Conservation (phyloP, 2,113 vertebrate species). For the Urocitellus parryii region DNA sequence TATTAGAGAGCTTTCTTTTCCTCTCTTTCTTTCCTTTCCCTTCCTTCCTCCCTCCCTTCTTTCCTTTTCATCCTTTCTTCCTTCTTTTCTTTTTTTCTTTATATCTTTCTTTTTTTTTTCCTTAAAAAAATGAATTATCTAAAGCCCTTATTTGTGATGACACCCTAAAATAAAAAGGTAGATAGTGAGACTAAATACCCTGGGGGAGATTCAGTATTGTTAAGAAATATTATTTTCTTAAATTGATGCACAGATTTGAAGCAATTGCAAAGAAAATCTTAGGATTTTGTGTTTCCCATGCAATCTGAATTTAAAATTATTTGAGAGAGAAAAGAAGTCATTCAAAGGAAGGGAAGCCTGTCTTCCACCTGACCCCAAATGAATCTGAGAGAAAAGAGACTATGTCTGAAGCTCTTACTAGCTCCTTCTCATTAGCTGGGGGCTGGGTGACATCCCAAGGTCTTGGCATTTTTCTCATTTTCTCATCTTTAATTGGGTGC, state of each 20-base stretch:
- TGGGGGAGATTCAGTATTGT: not conserved
- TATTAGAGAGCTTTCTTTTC: not conserved
- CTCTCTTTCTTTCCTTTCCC: too few relatives aligned
- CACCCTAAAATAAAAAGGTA: not conserved
- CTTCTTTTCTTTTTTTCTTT: not conserved
- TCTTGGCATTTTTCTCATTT: not conserved
- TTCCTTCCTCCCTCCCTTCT: too few relatives aligned
- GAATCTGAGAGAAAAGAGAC: not conserved
- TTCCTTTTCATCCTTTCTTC: not conserved
- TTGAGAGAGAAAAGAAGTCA: not conserved
- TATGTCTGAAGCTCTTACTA: not conserved
- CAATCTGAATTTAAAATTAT: not conserved
- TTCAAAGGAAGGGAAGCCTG: not conserved
- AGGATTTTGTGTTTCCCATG: not conserved
- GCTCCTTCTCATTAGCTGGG: accelerated
- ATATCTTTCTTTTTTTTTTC: too few relatives aligned
- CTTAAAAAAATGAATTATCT: not conserved
- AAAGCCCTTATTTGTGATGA: not conserved
- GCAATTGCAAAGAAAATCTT: too few relatives aligned
- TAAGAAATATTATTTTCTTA: not conserved
- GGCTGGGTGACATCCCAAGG: accelerated
- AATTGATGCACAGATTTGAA: not conserved
- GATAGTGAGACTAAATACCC: not conserved
- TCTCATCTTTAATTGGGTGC: not conserved
- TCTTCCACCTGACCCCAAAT: not conserved